A percentile compares a stretch with the other conserved stretches of the same genome.
phyloP scores from a whole-genome alignment of 1,140 invertebrate genomes.

The Drosophila santomea region DNA sequence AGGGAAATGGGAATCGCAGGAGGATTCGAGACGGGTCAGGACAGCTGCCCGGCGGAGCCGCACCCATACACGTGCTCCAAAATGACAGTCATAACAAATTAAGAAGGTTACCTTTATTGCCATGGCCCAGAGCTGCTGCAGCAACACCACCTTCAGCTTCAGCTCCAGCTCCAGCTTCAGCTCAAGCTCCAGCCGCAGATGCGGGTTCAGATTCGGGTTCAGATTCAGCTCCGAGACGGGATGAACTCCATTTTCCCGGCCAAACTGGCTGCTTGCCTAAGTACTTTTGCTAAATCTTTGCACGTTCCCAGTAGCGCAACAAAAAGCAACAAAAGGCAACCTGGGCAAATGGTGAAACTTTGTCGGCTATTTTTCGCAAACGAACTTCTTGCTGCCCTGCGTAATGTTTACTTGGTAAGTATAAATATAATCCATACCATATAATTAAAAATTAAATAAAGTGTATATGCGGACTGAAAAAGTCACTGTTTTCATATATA shows the following conservation, averaged over 20 bases:
- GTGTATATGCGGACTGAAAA: too few species aligned
- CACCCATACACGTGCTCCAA: conserved; percentile 63
- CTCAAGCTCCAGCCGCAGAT: conserved; percentile 4
- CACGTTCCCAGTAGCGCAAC: conserved; percentile 35
- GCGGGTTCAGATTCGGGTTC: conserved; percentile 6
- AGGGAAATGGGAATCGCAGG: not conserved
- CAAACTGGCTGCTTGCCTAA: conserved; percentile 52
- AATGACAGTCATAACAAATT: conserved; percentile 80
- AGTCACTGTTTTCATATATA: too few species aligned
- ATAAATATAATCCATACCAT: not conserved
- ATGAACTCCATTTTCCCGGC: conserved; percentile 8
- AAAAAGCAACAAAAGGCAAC: conserved; percentile 31
- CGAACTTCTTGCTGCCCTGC: not conserved
- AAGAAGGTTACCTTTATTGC: conserved; percentile 80
- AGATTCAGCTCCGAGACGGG: conserved; percentile 13
- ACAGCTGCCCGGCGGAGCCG: conserved; percentile 43
- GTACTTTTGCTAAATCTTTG: conserved; percentile 63
- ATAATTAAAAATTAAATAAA: not conserved
- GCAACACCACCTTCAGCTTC: not conserved
- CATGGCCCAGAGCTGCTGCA: conserved; percentile 42
- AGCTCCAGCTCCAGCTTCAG: conserved; percentile 4
- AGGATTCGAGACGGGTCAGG: not conserved
- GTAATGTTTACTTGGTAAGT: not conserved
- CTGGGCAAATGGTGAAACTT: conserved; percentile 17
- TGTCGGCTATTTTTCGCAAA: not conserved